Percentiles rank a stretch among this genome's conserved stretches.
Evolutionary conservation across 1,140 invertebrate species (phyloP).

Genomic region (Cyclargus thomasi): DNA sequence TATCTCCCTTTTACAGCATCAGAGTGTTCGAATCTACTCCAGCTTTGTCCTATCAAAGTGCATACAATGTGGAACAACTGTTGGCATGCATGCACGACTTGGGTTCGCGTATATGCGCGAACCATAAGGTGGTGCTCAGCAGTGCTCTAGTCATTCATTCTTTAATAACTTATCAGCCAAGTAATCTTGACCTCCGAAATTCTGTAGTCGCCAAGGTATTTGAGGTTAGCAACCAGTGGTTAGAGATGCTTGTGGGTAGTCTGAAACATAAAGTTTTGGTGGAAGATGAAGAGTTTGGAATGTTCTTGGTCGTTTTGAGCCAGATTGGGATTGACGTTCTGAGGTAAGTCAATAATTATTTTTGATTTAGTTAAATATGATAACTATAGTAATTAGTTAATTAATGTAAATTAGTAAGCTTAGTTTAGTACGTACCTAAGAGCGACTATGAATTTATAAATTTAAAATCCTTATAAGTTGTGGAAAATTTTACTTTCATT

Average conservation of each 20-base stretch:
- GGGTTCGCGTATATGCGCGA: constrained; percentile 28
- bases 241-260: constrained; percentile 36
- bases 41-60: constrained; percentile 54
- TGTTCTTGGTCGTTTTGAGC: constrained; percentile 46
- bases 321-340: constrained; percentile 48
- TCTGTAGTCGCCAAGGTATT: constrained; percentile 35
- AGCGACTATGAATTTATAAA: too few species aligned
- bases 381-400: too few species aligned
- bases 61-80: constrained; percentile 57
- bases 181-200: constrained; percentile 34
- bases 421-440: too few species aligned
- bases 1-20: constrained; percentile 34
- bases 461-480: too few species aligned
- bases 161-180: constrained; percentile 56
- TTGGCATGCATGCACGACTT: constrained; percentile 44
- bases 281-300: constrained; percentile 37
- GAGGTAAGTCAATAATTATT: constrained; percentile 35
- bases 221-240: constrained; percentile 49
- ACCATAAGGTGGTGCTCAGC: constrained; percentile 40
- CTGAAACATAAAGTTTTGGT: constrained; percentile 47
- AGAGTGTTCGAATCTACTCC: constrained; percentile 39
- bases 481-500: too few species aligned
- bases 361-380: too few species aligned
- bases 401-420: too few species aligned
- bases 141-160: constrained; percentile 54